Base-by-base conservation (phyloP, 1,140 invertebrate species). In the Dreissena polymorpha region DNA sequence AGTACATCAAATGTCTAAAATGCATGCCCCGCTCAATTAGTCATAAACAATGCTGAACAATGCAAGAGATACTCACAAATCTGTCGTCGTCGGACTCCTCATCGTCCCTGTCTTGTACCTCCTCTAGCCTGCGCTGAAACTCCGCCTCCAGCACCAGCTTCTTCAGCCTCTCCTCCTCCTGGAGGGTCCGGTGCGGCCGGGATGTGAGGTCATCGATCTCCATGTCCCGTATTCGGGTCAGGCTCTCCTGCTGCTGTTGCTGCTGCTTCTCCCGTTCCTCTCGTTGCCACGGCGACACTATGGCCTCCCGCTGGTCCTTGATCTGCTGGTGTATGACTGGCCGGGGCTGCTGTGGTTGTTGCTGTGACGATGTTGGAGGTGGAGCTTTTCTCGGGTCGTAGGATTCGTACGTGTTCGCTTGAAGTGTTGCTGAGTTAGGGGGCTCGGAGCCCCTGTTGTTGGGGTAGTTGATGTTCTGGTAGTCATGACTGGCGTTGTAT, bases 71-170 rank as follows among this genome's bases (percentile, higher is more conserved):
- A 88, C 89, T 90, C 72, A 90, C 89, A 85, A 83, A 86, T 90
- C 89, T 81, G 72, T 92, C 92, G 69, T 91, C 90, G 29, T 90
- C 88, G 7, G 90, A 88, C 12, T 92, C 91, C 27, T 91, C 90
- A 10, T 92, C 91, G 55, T 89, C 91, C 27, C 89, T 87, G 65
- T 89, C 89, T 0, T 87, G 86, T 16, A 89, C 89, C 77, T 92
- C 90, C 81, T 89, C 72, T 0, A 91, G 89, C 16, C 92, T 78
- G 27, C 91, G 77, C 76, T 93, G 91, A 69, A 93, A 93, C 85
- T 93, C 92, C 60, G 90, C 88, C 49, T 93, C 91, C 68, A 92
- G 82, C 53, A 87, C 87, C 49, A 93, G 85, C 75, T 90, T 90
- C 16, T 87, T 63, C 55, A 93, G 85, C 25, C 91, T 70, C 8